Evolutionary conservation across 1,140 invertebrate genomes (phyloP).

Genomic region (Tenebrio molitor): DNA sequence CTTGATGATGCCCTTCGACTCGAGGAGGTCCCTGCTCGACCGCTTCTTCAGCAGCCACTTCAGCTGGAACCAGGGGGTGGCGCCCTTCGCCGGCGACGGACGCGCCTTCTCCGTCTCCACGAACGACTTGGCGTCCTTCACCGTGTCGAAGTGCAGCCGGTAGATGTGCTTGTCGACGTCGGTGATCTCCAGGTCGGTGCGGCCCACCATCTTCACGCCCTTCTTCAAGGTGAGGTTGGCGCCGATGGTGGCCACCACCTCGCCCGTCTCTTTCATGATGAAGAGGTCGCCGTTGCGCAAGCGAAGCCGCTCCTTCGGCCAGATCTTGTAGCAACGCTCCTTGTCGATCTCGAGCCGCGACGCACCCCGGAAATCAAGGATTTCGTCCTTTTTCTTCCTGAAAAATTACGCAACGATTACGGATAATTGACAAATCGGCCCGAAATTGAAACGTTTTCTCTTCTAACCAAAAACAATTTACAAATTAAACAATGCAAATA

Average conservation of each 20-base stretch:
- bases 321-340: not conserved
- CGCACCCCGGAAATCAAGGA: not conserved
- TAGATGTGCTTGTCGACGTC: too few relatives aligned
- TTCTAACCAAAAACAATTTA: too few relatives aligned
- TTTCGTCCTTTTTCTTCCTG: not conserved
- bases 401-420: too few relatives aligned
- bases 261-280: not conserved
- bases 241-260: not conserved
- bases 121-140: too few relatives aligned
- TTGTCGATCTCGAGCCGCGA: not conserved
- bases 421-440: too few relatives aligned
- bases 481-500: too few relatives aligned
- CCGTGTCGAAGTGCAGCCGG: too few relatives aligned
- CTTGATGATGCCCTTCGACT: slow-evolving; percentile 59
- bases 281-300: not conserved
- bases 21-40: slow-evolving; percentile 48
- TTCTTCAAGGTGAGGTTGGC: not conserved
- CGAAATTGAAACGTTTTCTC: too few relatives aligned
- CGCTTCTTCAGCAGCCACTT: slow-evolving; percentile 45
- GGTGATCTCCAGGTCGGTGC: too few relatives aligned
- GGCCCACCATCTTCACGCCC: too few relatives aligned
- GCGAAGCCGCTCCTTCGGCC: not conserved
- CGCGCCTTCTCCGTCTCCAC: too few relatives aligned
- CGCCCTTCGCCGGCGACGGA: not conserved
- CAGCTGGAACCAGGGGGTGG: not conserved